phyloP scores from a whole-genome alignment of 2,797 vertebrate species.

The Pelobates cultripes region DNA sequence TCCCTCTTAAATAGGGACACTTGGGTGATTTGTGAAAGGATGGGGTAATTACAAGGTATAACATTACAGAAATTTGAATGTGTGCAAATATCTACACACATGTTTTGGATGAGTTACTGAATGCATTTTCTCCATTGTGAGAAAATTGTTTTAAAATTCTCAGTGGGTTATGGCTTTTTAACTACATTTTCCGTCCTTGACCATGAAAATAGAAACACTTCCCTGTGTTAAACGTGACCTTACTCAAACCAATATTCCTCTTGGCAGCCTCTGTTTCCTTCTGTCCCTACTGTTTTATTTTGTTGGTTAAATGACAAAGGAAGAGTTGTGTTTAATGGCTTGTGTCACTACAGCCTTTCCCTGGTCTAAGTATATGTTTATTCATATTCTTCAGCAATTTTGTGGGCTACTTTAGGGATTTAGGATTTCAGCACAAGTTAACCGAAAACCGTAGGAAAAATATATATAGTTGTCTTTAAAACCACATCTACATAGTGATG shows the following conservation, averaged over 20 bases:
- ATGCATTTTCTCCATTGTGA: too few species aligned
- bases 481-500: not conserved
- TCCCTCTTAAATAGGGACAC: too few species aligned
- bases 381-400: not conserved
- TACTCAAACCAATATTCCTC: not conserved
- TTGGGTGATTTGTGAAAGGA: too few species aligned
- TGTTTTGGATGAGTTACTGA: too few species aligned
- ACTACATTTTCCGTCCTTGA: not conserved
- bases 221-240: not conserved
- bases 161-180: too few species aligned
- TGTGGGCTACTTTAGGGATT: slow-evolving; percentile 6
- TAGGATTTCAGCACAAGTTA: not conserved
- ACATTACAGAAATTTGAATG: too few species aligned
- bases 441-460: not conserved
- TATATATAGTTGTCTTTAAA: not conserved
- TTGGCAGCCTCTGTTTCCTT: not conserved
- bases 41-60: too few species aligned
- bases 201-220: slow-evolving; percentile 18
- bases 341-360: not conserved
- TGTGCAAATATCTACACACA: too few species aligned
- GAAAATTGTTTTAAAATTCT: too few species aligned
- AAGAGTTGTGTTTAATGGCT: slow-evolving; percentile 12
- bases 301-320: slow-evolving; percentile 19
- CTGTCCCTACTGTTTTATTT: slow-evolving; percentile 13
- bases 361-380: slow-evolving; percentile 6